A percentile compares a stretch with the other conserved stretches of the same genome.
phyloP scores from a whole-genome alignment of 1,140 invertebrate species.

The Platorchestia sp. region DNA sequence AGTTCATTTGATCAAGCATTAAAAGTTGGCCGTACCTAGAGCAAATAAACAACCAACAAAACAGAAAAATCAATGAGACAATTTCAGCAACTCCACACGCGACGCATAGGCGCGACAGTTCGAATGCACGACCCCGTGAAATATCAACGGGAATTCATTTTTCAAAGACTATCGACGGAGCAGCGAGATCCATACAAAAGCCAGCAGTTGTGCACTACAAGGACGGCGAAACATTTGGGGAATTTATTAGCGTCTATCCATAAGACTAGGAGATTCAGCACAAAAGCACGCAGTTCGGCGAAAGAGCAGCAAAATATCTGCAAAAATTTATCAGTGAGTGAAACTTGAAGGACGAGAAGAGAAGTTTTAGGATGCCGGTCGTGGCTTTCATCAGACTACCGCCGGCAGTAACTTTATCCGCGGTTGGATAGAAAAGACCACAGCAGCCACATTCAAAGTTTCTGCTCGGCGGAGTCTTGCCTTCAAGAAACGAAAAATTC shows the following conservation, averaged over 20 bases:
- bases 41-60: background rate
- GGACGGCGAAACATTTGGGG: background rate
- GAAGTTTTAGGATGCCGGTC: slow-evolving; percentile 1
- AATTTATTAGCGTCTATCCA: background rate
- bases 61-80: background rate
- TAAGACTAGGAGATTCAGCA: background rate
- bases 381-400: slow-evolving; percentile 40
- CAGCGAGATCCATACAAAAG: background rate
- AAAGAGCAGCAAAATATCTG: background rate
- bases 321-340: slow-evolving; percentile 14
- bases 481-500: slow-evolving; percentile 8
- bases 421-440: slow-evolving; percentile 18
- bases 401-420: slow-evolving; percentile 19
- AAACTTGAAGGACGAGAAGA: background rate
- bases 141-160: background rate
- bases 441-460: slow-evolving; percentile 45
- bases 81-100: background rate
- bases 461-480: background rate
- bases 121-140: background rate
- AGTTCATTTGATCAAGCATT: background rate
- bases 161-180: background rate
- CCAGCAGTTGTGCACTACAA: background rate
- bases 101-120: background rate
- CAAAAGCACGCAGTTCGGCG: background rate
- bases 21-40: background rate